phyloP scores from a whole-genome alignment of 2,888 invertebrate species.

The Halictus quadricinctus region DNA sequence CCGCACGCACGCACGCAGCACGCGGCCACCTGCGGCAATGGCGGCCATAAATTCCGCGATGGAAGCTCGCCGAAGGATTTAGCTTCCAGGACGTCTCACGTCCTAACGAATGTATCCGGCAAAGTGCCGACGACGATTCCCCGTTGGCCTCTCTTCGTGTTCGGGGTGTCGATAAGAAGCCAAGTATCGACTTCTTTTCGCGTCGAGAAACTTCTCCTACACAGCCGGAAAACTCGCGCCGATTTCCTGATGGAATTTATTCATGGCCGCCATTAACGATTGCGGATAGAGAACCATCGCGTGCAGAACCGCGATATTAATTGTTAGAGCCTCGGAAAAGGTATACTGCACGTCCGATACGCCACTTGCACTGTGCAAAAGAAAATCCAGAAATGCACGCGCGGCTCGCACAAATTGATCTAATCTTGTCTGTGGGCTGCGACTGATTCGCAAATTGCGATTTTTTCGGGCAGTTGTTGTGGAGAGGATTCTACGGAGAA shows the following conservation, averaged over 20 bases:
- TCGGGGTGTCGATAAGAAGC: slow-evolving; percentile 46
- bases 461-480: background rate
- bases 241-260: slow-evolving; percentile 32
- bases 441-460: background rate
- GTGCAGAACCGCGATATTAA: slow-evolving; percentile 13
- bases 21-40: slow-evolving; percentile 57
- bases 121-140: slow-evolving; percentile 29
- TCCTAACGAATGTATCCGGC: slow-evolving; percentile 48
- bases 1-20: slow-evolving; percentile 46
- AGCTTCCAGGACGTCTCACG: slow-evolving; percentile 29
- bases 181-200: slow-evolving; percentile 20
- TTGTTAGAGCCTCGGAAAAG: slow-evolving; percentile 5
- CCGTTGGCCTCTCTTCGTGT: slow-evolving; percentile 20
- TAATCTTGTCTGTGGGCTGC: background rate
- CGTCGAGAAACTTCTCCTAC: background rate
- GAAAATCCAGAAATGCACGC: background rate
- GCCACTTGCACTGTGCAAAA: background rate
- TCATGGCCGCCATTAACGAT: slow-evolving; percentile 31
- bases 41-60: slow-evolving; percentile 54
- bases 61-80: slow-evolving; percentile 45
- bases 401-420: background rate
- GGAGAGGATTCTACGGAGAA: background rate
- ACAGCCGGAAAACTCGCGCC: slow-evolving; percentile 18
- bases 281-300: slow-evolving; percentile 5
- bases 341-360: background rate